A percentile compares a stretch with the other conserved stretches of the same genome.
These are phyloP conservation scores for Erpornis zantholeuca DNA, from an alignment of 2,113 vertebrate species.

Conservation along the genomic window DNA sequence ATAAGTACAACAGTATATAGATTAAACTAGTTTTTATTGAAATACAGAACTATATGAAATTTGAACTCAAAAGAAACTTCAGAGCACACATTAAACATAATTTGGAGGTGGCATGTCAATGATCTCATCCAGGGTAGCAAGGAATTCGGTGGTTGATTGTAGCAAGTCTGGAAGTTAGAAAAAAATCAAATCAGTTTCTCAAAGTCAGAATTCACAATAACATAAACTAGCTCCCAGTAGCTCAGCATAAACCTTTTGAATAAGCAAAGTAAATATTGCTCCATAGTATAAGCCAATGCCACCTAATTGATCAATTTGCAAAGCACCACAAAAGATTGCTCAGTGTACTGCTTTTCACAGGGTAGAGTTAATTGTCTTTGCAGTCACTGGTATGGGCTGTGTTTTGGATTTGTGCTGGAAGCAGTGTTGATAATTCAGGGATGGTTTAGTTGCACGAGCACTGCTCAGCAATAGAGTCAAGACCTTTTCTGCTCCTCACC, in stretches of 20 bases:
- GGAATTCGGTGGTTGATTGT: constrained; percentile 60
- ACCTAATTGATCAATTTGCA: neutral
- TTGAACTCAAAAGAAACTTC: neutral
- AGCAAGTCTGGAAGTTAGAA: constrained; percentile 54
- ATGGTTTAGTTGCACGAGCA: neutral
- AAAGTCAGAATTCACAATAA: neutral
- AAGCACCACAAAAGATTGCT: neutral
- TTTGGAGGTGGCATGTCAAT: constrained; percentile 66
- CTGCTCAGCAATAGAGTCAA: neutral
- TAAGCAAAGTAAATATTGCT: neutral
- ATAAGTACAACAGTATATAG: neutral
- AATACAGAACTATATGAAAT: neutral
- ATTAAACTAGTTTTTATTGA: constrained; percentile 61
- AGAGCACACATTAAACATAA: neutral
- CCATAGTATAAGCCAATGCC: neutral
- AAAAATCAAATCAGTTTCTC: neutral
- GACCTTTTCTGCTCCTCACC: neutral
- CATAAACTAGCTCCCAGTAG: neutral
- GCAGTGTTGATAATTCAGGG: neutral
- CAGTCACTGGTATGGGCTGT: neutral
- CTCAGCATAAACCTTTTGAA: neutral
- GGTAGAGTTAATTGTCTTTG: neutral
- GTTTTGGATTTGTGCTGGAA: neutral
- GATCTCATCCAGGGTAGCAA: constrained; percentile 69
- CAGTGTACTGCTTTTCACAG: neutral